These are phyloP conservation scores for Thera britannica DNA, from an alignment of 2,888 invertebrate genomes.

Conservation along the genomic window DNA sequence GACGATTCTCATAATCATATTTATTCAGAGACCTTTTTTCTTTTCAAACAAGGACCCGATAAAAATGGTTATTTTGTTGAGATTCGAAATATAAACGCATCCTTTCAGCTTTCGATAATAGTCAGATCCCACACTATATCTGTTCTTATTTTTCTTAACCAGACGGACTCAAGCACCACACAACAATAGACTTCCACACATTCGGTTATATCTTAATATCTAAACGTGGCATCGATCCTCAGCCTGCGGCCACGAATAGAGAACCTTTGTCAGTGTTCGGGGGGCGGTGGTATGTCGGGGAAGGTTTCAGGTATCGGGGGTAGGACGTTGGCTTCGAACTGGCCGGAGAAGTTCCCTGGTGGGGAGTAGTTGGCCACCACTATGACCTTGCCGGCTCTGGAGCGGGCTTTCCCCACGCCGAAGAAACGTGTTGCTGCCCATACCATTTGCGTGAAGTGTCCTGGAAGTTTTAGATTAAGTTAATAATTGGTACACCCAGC, in stretches of 20 bases:
- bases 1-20: not conserved
- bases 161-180: slow-evolving; percentile 16
- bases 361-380: slow-evolving; percentile 94
- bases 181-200: slow-evolving; percentile 24
- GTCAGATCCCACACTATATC: not conserved
- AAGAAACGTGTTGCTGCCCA: slow-evolving; percentile 91
- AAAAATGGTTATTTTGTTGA: too few species aligned
- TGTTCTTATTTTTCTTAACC: not conserved
- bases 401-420: slow-evolving; percentile 92
- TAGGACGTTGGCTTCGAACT: slow-evolving; percentile 91
- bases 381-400: slow-evolving; percentile 90
- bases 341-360: slow-evolving; percentile 90
- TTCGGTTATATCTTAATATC: slow-evolving; percentile 29
- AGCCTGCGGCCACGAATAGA: slow-evolving; percentile 76
- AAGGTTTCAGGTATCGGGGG: slow-evolving; percentile 88
- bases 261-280: slow-evolving; percentile 73
- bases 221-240: slow-evolving; percentile 70
- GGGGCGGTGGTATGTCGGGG: slow-evolving; percentile 69
- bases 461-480: slow-evolving; percentile 66
- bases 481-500: not conserved
- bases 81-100: not conserved
- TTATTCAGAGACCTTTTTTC: not conserved
- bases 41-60: too few species aligned
- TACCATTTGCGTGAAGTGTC: slow-evolving; percentile 94
- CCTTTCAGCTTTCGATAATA: not conserved